phyloP scores from a whole-genome alignment of 2,113 vertebrate species.

The Mandrillus leucophaeus region DNA sequence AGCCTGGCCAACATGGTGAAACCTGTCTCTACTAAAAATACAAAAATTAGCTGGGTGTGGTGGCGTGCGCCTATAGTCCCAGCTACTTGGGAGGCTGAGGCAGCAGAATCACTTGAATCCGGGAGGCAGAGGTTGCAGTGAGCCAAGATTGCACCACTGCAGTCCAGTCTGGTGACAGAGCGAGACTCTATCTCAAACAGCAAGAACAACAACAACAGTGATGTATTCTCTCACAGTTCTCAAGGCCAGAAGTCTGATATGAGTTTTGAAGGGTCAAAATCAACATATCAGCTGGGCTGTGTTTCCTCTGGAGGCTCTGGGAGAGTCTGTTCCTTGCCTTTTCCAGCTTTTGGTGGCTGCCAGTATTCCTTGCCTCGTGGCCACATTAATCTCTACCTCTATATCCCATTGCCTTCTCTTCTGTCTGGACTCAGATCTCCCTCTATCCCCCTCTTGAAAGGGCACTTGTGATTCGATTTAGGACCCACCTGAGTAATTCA shows the following conservation, averaged over 20 bases:
- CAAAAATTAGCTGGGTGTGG: too few species aligned
- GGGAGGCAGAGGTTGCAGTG: too few species aligned
- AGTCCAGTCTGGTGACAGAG: too few species aligned
- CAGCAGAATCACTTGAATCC: too few species aligned
- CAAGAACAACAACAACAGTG: not conserved
- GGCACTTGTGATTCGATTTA: not conserved
- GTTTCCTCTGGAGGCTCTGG: not conserved
- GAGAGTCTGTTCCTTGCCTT: not conserved
- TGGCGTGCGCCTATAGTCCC: too few species aligned
- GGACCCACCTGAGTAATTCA: not conserved
- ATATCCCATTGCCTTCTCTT: not conserved
- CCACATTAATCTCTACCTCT: not conserved
- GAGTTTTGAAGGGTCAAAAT: not conserved
- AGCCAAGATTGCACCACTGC: too few species aligned
- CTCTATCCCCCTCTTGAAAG: not conserved
- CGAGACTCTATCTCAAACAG: too few species aligned
- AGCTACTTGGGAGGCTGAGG: too few species aligned
- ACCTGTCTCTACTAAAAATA: too few species aligned
- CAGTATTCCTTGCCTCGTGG: not conserved
- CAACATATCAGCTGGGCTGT: not conserved
- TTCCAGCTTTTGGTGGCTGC: not conserved
- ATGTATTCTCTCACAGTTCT: not conserved
- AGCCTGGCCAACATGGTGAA: too few species aligned
- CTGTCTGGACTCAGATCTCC: not conserved
- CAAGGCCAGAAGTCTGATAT: not conserved